Conservation (phyloP, 1,140 invertebrate species). For the Aphidius gifuensis region DNA sequence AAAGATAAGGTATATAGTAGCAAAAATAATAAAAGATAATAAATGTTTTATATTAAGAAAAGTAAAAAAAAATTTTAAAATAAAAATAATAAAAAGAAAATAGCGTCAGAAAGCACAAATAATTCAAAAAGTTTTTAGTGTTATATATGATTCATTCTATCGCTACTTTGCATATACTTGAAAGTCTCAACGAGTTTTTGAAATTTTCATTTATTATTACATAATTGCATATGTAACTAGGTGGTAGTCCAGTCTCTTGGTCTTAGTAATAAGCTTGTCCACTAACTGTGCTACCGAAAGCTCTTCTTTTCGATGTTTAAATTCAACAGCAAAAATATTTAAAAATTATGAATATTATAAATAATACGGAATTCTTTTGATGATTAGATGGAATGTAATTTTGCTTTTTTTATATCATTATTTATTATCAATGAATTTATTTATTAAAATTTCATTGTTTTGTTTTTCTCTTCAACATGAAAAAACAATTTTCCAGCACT, state of each 20-base stretch:
- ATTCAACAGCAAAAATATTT: too few relatives aligned
- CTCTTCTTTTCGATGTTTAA: neutral
- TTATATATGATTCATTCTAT: slow-evolving; percentile 1
- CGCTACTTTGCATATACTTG: neutral
- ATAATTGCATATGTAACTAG: slow-evolving; percentile 24
- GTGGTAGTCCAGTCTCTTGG: slow-evolving; percentile 6
- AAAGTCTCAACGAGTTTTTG: slow-evolving; percentile 6
- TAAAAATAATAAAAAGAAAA: neutral
- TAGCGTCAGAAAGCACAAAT: neutral
- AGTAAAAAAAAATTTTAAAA: neutral
- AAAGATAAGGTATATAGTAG: neutral
- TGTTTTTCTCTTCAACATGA: too few relatives aligned
- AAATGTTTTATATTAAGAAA: neutral
- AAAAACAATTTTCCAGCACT: too few relatives aligned
- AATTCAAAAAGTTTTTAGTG: slow-evolving; percentile 4
- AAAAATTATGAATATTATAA: too few relatives aligned
- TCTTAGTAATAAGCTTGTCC: slow-evolving; percentile 1
- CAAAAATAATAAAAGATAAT: neutral
- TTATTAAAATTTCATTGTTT: too few relatives aligned
- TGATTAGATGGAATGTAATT: too few relatives aligned
- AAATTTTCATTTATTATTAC: slow-evolving; percentile 22
- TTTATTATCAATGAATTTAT: too few relatives aligned
- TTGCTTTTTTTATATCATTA: too few relatives aligned
- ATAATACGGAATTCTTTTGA: too few relatives aligned
- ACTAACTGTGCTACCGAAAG: neutral